Base-by-base conservation (phyloP, 2,888 invertebrate species). In the Neoitamus cyanurus region DNA sequence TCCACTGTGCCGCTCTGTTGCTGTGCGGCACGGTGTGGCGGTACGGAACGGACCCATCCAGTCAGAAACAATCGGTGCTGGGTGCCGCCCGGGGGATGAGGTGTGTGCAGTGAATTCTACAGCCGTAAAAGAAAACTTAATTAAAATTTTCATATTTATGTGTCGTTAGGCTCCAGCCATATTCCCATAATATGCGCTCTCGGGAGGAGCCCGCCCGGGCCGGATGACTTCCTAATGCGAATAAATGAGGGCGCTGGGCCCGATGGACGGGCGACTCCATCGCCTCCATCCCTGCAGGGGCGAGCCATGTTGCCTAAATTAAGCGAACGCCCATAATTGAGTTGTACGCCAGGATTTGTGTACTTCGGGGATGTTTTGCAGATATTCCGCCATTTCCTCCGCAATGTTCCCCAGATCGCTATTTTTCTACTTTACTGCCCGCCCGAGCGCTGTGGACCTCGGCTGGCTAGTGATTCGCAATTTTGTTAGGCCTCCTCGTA, bases 81-180 rank as follows among this genome's bases (percentile, higher is more conserved):
- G 42, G 37, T 13, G 25, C 4, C 36, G 2, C n/a, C 9, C 36
- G 25, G n/a, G 77, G 42, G 20, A 77, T 20, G 9, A 9, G 58
- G 58, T 15, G 15, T 77, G 46, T 77, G 77, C 77, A 77, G 13
- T 46, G 77, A 77, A 46, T 77, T 28, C 77, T 77, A 46, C 77
- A 42, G 77, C 46, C 46, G 46, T 77, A 77, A 77, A 77, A 77
- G 77, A 77, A 77, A 77, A 77, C 77, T 77, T 77, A 77, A 77
- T 77, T 77, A 77, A 77, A 77, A 77, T 77, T 77, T 77, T 77
- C 42, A 77, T 31, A 77, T 77, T 77, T 77, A 77, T 77, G 77
- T 77, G 77, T 77, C 77, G 77, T 77, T 77, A 77, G 77, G 42
- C 37, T 28, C 46, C 42, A 28, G 77, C 77, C 46, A 77, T 77